These are phyloP conservation scores for Philereme vetulata DNA, from an alignment of 2,888 invertebrate species.

Conservation along the genomic window DNA sequence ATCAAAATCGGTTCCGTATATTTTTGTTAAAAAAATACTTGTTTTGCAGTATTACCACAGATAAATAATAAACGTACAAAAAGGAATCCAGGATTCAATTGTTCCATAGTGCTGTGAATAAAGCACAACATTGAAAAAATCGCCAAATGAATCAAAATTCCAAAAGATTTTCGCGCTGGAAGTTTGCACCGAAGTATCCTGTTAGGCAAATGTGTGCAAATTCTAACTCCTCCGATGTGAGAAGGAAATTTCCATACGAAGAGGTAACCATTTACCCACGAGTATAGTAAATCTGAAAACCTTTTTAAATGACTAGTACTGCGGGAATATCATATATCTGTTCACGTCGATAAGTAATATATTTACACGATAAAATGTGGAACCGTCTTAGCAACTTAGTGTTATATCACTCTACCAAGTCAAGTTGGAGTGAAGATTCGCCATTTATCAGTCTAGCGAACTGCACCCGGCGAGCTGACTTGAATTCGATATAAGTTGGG, in stretches of 20 bases:
- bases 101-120: background rate
- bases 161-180: conserved; percentile 19
- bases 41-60: too few relatives aligned
- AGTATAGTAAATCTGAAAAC: conserved; percentile 31
- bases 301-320: conserved; percentile 28
- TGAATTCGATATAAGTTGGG: conserved; percentile 34
- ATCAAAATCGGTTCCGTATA: too few relatives aligned
- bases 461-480: conserved; percentile 33
- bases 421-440: conserved; percentile 29
- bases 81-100: too few relatives aligned
- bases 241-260: conserved; percentile 31
- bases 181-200: conserved; percentile 29
- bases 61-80: too few relatives aligned
- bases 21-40: too few relatives aligned
- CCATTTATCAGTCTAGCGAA: conserved; percentile 36
- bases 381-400: conserved; percentile 24
- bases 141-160: conserved; percentile 13
- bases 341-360: conserved; percentile 25
- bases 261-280: conserved; percentile 33
- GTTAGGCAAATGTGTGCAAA: conserved; percentile 35
- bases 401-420: conserved; percentile 29
- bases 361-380: conserved; percentile 26
- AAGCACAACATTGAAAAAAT: conserved; percentile 15
- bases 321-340: conserved; percentile 28
- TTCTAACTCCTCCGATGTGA: conserved; percentile 29